A percentile compares a stretch with the other conserved stretches of the same genome.
Conservation (phyloP, 2,113 vertebrate species). For the Megatriorchis doriae region DNA sequence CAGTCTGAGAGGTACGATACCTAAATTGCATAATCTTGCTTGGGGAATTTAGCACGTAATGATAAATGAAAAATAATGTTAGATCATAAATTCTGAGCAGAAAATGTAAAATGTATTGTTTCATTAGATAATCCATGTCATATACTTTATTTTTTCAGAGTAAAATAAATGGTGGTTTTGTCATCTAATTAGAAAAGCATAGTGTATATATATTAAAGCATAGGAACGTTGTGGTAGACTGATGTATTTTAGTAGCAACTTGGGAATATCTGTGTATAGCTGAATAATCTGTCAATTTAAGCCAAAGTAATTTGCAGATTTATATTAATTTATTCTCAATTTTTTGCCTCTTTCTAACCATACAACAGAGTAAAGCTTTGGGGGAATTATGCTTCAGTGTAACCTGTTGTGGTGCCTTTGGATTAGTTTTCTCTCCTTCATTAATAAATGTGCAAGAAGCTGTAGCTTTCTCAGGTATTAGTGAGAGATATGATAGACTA, state of each 20-base stretch:
- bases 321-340: neutral
- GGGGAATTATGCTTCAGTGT: neutral
- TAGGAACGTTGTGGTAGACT: neutral
- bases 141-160: neutral
- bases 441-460: neutral
- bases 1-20: neutral
- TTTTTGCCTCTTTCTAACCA: neutral
- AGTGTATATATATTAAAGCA: neutral
- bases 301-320: neutral
- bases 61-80: neutral
- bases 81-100: neutral
- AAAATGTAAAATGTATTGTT: neutral
- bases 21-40: neutral
- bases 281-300: neutral
- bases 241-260: neutral
- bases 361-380: neutral
- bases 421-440: neutral
- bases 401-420: neutral
- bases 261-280: neutral
- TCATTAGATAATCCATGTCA: neutral
- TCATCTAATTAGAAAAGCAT: neutral
- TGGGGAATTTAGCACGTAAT: neutral
- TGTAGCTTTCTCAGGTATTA: neutral
- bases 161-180: neutral
- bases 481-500: rapidly evolving